phyloP scores from a whole-genome alignment of 2,113 vertebrate genomes.

The Oncorhynchus keta region DNA sequence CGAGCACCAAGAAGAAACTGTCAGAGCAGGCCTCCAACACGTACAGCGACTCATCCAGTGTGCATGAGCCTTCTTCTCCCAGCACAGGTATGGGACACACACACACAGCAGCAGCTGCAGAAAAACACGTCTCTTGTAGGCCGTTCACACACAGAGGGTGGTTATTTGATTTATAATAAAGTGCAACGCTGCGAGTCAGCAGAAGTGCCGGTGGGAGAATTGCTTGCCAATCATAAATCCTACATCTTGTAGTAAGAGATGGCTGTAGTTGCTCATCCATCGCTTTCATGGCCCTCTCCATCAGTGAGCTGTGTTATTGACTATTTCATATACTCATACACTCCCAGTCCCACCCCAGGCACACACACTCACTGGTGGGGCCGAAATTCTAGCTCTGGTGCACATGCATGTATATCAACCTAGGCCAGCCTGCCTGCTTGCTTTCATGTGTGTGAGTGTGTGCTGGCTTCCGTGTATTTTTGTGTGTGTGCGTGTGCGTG shows the following conservation, averaged over 20 bases:
- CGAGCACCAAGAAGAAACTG: constrained; percentile 91
- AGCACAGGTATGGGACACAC: constrained; percentile 81
- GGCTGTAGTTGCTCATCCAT: constrained; percentile 55
- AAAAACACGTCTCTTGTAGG: background rate
- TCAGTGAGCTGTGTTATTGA: constrained; percentile 54
- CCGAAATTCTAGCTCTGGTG: constrained; percentile 25
- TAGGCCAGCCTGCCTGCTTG: background rate
- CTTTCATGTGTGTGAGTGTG: background rate
- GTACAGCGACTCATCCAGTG: constrained; percentile 89
- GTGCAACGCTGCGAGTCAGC: background rate
- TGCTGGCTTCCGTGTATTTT: background rate
- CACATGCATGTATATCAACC: background rate
- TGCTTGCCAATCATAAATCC: constrained; percentile 3
- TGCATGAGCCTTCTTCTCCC: constrained; percentile 92
- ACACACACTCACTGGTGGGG: constrained; percentile 17
- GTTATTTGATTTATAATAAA: background rate
- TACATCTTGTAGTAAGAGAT: constrained; percentile 6
- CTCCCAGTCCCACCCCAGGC: constrained; percentile 1
- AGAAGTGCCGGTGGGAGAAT: background rate
- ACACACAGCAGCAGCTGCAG: background rate
- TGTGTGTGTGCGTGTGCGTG: background rate
- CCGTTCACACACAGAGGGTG: background rate
- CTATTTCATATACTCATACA: constrained; percentile 29
- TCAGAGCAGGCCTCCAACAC: constrained; percentile 92
- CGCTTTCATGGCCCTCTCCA: constrained; percentile 61